Evolutionary conservation across 2,888 invertebrate species (phyloP).

Genomic region (Lithophane semibrunnea): DNA sequence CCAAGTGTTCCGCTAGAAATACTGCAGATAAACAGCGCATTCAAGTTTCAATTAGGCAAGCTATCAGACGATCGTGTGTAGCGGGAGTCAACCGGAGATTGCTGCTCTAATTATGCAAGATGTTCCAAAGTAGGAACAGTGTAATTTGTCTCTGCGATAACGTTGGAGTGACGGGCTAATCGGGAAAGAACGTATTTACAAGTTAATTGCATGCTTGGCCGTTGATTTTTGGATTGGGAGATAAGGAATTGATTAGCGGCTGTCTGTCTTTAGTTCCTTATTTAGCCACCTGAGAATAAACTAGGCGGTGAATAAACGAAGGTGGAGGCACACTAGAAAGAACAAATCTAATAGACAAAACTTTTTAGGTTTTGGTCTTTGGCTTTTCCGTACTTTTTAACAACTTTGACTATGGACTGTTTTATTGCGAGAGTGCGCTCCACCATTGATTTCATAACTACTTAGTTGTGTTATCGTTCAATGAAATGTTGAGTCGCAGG

Average conservation of each 20-base stretch:
- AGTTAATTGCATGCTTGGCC: conserved; percentile 62
- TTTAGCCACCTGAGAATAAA: conserved; percentile 8
- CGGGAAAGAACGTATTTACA: conserved; percentile 64
- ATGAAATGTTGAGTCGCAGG: too few relatives aligned
- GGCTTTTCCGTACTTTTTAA: too few relatives aligned
- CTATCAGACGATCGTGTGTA: conserved; percentile 74
- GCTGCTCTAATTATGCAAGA: conserved; percentile 78
- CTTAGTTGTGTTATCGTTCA: too few relatives aligned
- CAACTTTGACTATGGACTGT: too few relatives aligned
- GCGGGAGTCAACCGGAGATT: conserved; percentile 77
- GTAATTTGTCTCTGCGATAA: conserved; percentile 68
- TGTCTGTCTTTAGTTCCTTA: conserved; percentile 6
- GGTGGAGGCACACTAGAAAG: not conserved
- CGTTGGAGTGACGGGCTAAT: conserved; percentile 63
- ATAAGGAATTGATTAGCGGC: conserved; percentile 27
- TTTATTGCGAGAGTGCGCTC: too few relatives aligned
- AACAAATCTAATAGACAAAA: too few relatives aligned
- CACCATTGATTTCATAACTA: too few relatives aligned
- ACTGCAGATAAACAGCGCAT: conserved; percentile 73
- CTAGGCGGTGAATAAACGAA: not conserved
- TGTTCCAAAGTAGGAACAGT: conserved; percentile 58
- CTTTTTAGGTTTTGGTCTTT: too few relatives aligned
- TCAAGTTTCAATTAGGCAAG: conserved; percentile 78
- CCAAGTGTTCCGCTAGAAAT: conserved; percentile 61
- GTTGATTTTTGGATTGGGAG: conserved; percentile 40